Evolutionary conservation across 2,888 invertebrate species (phyloP), one percentile per base, ranked within the genome.

Genomic region (Mechanitis messenoides): DNA sequence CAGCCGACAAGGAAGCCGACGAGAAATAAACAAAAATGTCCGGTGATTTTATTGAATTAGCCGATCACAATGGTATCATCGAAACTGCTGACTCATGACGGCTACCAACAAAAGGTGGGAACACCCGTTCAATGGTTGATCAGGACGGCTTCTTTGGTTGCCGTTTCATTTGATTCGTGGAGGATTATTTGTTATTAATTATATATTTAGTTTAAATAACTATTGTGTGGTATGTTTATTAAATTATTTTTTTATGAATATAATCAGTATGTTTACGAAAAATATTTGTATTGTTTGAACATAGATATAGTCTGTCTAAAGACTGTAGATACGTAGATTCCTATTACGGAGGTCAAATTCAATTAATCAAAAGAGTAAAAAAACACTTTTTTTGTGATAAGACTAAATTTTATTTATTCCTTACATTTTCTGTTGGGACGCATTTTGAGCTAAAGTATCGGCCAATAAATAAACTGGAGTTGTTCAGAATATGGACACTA

Each of bases 41-140:
- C 81, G 77, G 83, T 84, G 87, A 87, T 88, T 87, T 89, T 87
- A 90, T 90, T 90, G 89, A 90, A 89, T 90, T 90, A 90, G 85
- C 79, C 77, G 87, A 84, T 85, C 86, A 89, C 88, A 88, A 87
- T 88, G 79, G 79, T 74, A 71, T 72, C 73, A 79, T 78, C 70
- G 68, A 75, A 80, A 80, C 72, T 81, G 88, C 87, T 76, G 82
- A 78, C 71, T 89, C 89, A 89, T 62, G 68, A 72, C 74, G 77
- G 79, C 85, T 85, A 79, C 84, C 84, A 82, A 68, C 84, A 85
- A 87, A 84, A 87, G 86, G 87, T 87, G 87, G 87, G 81, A 88
- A 89, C 88, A 85, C 80, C 81, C 83, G 83, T 77, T 87, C 87
- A 87, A 87, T 85, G 81, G 82, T 72, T 80, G 85, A 84, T 86